Evolutionary conservation across 1,140 invertebrate genomes (phyloP).

Genomic region (Drosophila ironensis): DNA sequence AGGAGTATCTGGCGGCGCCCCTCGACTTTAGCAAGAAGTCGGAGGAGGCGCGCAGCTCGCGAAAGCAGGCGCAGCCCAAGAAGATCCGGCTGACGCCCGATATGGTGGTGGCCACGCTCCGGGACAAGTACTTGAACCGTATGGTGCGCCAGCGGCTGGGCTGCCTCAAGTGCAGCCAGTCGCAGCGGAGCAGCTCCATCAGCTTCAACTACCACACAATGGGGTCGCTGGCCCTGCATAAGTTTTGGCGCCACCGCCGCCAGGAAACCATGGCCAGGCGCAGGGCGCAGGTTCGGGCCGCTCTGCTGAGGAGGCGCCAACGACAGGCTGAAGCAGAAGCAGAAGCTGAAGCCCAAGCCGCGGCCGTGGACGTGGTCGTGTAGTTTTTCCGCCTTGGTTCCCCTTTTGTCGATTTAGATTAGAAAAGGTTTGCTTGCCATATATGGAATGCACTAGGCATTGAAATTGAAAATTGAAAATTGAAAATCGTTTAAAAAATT

Average conservation of each 20-base stretch:
- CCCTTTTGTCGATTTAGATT: slow-evolving; percentile 17
- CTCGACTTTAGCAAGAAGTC: slow-evolving; percentile 77
- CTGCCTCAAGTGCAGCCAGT: slow-evolving; percentile 55
- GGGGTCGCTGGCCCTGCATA: slow-evolving; percentile 82
- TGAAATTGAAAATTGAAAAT: slow-evolving; percentile 57
- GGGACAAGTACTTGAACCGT: slow-evolving; percentile 77
- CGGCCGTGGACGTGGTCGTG: slow-evolving; percentile 31
- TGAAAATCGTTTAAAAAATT: slow-evolving; percentile 53
- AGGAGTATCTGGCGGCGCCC: slow-evolving; percentile 71
- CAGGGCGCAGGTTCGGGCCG: slow-evolving; percentile 48
- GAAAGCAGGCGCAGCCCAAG: slow-evolving; percentile 81
- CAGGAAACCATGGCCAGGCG: slow-evolving; percentile 3
- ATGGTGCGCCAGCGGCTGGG: slow-evolving; percentile 64
- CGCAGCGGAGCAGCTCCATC: slow-evolving; percentile 34
- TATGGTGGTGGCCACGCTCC: slow-evolving; percentile 57
- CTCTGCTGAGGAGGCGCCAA: slow-evolving; percentile 47
- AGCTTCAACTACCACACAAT: slow-evolving; percentile 82
- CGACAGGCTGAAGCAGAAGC: slow-evolving; percentile 21
- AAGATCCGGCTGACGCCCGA: slow-evolving; percentile 77
- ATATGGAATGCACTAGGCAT: slow-evolving; percentile 61
- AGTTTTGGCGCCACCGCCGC: slow-evolving; percentile 81
- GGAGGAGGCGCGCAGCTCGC: slow-evolving; percentile 56
- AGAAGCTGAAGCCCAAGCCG: slow-evolving; percentile 19
- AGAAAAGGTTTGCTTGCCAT: slow-evolving; percentile 67
- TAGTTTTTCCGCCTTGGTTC: slow-evolving; percentile 23